Conservation (phyloP, 1,140 invertebrate species). For the Spodoptera litura region DNA sequence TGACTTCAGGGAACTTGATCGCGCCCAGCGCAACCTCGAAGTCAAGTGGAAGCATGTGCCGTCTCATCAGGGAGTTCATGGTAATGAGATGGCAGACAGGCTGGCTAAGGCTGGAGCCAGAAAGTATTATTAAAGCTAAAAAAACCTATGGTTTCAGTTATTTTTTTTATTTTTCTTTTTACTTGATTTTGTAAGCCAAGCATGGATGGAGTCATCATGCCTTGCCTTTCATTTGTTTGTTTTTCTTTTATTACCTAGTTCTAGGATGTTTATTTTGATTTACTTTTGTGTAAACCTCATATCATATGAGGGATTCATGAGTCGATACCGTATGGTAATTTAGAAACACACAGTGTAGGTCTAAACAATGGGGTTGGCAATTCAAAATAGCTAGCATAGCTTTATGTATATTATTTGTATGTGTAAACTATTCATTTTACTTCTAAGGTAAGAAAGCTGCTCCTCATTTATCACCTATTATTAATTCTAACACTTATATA, state of each 20-base stretch:
- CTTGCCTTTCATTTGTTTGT: neutral
- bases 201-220: neutral
- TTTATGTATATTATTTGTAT: too few species aligned
- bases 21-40: slow-evolving; percentile 82
- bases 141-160: neutral
- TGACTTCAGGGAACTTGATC: slow-evolving; percentile 93
- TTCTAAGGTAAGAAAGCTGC: too few species aligned
- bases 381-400: too few species aligned
- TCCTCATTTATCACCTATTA: too few species aligned
- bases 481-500: too few species aligned
- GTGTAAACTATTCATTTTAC: too few species aligned
- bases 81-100: slow-evolving; percentile 96
- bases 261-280: neutral
- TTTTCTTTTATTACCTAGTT: neutral
- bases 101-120: slow-evolving; percentile 90
- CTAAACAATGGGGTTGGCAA: too few species aligned
- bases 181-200: neutral
- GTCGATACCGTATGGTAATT: too few species aligned
- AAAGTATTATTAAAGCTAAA: slow-evolving; percentile 60
- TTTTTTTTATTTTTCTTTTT: too few species aligned
- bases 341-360: too few species aligned
- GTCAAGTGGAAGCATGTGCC: slow-evolving; percentile 89
- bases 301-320: neutral
- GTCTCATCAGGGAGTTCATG: slow-evolving; percentile 93
- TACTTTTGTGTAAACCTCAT: neutral